Base-by-base conservation (phyloP, 2,888 invertebrate species). In the Chirona hameri region DNA sequence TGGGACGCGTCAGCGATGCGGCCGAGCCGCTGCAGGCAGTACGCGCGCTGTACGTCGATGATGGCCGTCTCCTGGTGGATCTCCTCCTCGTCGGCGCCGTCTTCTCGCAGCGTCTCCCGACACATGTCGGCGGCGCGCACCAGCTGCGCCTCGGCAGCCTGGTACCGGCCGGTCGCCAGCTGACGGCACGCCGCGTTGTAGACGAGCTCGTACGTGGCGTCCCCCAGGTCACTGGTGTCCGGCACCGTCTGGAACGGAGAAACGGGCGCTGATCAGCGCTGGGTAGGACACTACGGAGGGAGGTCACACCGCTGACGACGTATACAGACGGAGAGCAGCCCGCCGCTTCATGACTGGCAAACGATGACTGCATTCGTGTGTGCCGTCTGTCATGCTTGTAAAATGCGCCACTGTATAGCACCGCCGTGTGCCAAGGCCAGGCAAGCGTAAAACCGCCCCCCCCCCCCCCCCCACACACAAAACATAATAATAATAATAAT, bases 11-110 rank as follows among this genome's bases (percentile, higher is more conserved):
- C 97, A 86, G 96, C 96, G 83, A 92, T 92, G 85, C 93, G 92
- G 0, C 95, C 94, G 89, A 94, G 93, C 88, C 93, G 92, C 88
- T 98, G 98, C 82, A 94, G 90, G 85, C 95, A 95, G 88, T 93
- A 98, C 0, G 94, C 98, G 85, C 94, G 90, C 88, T 99, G 98
- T 24, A 97, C 95, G 86, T 94, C 93, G 84, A 99, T 96, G 83
- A 97, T 93, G 79, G 94, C 95, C 83, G 97, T 90, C 88, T 99
- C 99, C 84, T 96, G 94, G 84, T 94, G 93, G n/a, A 98, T 94
- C 87, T 99, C 98, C 82, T 98, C 97, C 85, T 97, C 96, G 0
- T 93, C 91, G 14, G 93, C 92, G 0, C 95, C 97, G 87, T 99
- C 98, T 85, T 98, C 98, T 83, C 95, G 92, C 10, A 97, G 91